These are phyloP conservation scores for Caenorhabditis virilis DNA, from an alignment of 2,888 invertebrate genomes.

Conservation along the genomic window DNA sequence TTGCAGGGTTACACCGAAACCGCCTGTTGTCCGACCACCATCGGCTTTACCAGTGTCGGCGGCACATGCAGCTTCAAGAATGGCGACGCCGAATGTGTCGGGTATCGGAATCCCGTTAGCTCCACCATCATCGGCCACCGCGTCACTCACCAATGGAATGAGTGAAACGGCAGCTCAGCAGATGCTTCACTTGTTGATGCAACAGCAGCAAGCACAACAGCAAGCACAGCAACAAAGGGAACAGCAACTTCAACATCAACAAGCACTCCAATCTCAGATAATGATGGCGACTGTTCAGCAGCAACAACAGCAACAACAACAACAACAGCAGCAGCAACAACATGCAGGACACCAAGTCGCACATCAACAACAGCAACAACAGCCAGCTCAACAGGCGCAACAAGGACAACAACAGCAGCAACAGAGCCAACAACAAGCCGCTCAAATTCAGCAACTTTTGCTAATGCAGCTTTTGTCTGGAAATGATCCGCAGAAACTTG, in stretches of 20 bases:
- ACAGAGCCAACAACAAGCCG: conserved; percentile 8
- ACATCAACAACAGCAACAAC: background rate
- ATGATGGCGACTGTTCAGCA: background rate
- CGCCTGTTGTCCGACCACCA: conserved; percentile 2
- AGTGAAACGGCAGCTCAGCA: conserved; percentile 21
- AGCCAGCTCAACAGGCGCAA: background rate
- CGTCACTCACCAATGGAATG: conserved; percentile 27
- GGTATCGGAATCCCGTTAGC: no score
- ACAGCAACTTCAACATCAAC: conserved; percentile 21
- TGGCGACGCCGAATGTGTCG: no score
- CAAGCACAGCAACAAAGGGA: conserved; percentile 24
- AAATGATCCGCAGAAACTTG: no score
- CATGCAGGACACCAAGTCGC: conserved; percentile 3
- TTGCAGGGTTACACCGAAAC: conserved; percentile 36
- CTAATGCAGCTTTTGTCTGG: no score
- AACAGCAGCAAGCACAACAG: conserved; percentile 22
- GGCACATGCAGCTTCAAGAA: background rate
- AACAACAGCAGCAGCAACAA: conserved; percentile 3
- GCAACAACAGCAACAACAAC: conserved; percentile 11
- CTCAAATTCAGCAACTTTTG: conserved; percentile 4
- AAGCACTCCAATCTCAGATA: conserved; percentile 1
- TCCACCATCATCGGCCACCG: background rate
- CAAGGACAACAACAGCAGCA: conserved; percentile 6
- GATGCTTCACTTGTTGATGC: conserved; percentile 8
- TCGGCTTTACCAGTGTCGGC: background rate